phyloP scores from a whole-genome alignment of 1,140 invertebrate species.

The Ericerus pela region DNA sequence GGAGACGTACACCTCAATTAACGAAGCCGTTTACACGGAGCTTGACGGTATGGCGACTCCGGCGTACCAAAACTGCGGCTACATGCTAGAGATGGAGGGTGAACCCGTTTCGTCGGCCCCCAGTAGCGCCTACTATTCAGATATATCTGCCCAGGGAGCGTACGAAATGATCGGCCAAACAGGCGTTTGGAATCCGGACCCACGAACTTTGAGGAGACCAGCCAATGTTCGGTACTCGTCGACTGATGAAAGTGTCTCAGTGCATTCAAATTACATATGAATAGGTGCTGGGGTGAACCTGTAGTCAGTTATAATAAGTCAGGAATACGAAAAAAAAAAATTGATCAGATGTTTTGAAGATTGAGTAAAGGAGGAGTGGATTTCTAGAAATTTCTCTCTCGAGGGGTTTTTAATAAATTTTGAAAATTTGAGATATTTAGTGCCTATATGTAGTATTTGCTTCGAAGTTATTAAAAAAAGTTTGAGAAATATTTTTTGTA shows the following conservation, averaged over 20 bases:
- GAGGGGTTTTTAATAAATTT: no score
- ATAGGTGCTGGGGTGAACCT: background rate
- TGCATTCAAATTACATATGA: conserved; percentile 6
- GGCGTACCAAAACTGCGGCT: conserved; percentile 9
- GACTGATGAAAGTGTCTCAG: background rate
- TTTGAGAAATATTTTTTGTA: no score
- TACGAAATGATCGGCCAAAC: conserved; percentile 5
- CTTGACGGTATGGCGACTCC: conserved; percentile 7
- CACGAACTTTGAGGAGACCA: background rate
- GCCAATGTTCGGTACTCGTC: no score
- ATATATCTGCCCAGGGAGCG: conserved; percentile 1
- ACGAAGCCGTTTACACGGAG: conserved; percentile 12
- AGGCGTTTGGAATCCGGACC: background rate
- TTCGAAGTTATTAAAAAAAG: no score
- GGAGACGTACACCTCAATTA: conserved; percentile 4
- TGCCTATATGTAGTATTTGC: no score
- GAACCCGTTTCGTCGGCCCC: conserved; percentile 1
- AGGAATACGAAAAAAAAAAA: no score
- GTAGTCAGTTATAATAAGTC: no score
- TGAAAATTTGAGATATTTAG: no score
- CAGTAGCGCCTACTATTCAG: conserved; percentile 2
- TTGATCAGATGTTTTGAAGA: no score
- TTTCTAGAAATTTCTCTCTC: no score
- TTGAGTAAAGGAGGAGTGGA: no score
- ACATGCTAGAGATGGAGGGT: background rate